Percentiles rank a stretch among this genome's conserved stretches.
These are phyloP conservation scores for Ormyrus nitidulus DNA, from an alignment of 2,888 invertebrate species.

Conservation along the genomic window DNA sequence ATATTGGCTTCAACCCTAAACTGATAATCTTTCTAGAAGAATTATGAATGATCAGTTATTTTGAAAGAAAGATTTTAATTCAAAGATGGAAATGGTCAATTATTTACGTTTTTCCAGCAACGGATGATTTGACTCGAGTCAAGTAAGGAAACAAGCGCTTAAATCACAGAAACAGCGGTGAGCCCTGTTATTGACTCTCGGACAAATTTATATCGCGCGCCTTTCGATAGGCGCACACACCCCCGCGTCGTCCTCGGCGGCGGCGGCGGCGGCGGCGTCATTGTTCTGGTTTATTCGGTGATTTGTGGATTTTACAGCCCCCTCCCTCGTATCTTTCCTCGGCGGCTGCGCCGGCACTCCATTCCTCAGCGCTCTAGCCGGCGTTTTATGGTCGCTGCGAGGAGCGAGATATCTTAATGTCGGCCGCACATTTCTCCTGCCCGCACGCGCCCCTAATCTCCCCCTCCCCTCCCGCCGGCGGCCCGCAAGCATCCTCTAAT, in stretches of 20 bases:
- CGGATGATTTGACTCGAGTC: too few relatives aligned
- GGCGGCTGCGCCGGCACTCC: conserved; percentile 9
- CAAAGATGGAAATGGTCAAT: too few relatives aligned
- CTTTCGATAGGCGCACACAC: not conserved
- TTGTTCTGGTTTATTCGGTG: conserved; percentile 75
- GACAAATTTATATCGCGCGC: conserved; percentile 71
- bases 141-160: conserved; percentile 58
- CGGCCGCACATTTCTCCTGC: conserved; percentile 15
- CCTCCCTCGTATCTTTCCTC: conserved; percentile 46
- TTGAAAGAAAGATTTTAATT: too few relatives aligned
- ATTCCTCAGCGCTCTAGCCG: conserved; percentile 2
- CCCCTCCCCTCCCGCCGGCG: not conserved
- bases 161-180: conserved; percentile 73
- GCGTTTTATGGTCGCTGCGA: conserved; percentile 38
- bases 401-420: conserved; percentile 55
- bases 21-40: too few relatives aligned
- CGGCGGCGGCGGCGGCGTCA: conserved; percentile 64
- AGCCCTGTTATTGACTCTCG: conserved; percentile 74
- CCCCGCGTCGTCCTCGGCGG: not conserved
- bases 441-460: not conserved
- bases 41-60: too few relatives aligned
- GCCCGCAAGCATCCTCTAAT: not conserved
- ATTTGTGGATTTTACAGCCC: conserved; percentile 73
- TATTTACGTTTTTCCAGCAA: too few relatives aligned
- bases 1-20: too few relatives aligned